phyloP scores from a whole-genome alignment of 2,797 vertebrate species.

The Chelon labrosus region DNA sequence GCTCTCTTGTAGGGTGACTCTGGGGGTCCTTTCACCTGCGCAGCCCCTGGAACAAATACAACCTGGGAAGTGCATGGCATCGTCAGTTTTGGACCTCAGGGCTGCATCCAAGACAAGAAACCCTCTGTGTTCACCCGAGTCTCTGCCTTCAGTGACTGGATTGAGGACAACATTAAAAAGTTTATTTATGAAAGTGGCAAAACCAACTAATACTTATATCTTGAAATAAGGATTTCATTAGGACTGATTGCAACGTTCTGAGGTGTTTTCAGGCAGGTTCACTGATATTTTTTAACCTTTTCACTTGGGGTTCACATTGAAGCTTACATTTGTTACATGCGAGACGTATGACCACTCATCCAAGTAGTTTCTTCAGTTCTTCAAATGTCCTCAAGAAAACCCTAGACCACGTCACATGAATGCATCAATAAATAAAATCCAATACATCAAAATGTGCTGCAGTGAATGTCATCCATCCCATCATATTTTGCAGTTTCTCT shows the following conservation, averaged over 20 bases:
- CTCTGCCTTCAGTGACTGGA: slow-evolving; percentile 82
- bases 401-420: no score
- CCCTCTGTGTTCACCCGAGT: slow-evolving; percentile 84
- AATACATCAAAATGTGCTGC: no score
- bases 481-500: no score
- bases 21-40: slow-evolving; percentile 80
- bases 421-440: no score
- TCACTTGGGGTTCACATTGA: neutral
- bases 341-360: no score
- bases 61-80: slow-evolving; percentile 83
- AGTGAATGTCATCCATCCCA: no score
- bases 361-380: neutral
- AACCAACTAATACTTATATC: slow-evolving; percentile 18
- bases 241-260: neutral
- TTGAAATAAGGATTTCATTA: slow-evolving; percentile 9
- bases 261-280: neutral
- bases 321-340: no score
- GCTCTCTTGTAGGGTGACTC: slow-evolving; percentile 76
- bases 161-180: slow-evolving; percentile 77
- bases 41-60: slow-evolving; percentile 3
- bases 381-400: no score
- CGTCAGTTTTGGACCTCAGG: slow-evolving; percentile 78
- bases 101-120: slow-evolving; percentile 82
- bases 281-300: neutral
- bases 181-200: slow-evolving; percentile 72